Evolutionary conservation across 2,888 invertebrate species (phyloP).

Genomic region (Amiota mariae): DNA sequence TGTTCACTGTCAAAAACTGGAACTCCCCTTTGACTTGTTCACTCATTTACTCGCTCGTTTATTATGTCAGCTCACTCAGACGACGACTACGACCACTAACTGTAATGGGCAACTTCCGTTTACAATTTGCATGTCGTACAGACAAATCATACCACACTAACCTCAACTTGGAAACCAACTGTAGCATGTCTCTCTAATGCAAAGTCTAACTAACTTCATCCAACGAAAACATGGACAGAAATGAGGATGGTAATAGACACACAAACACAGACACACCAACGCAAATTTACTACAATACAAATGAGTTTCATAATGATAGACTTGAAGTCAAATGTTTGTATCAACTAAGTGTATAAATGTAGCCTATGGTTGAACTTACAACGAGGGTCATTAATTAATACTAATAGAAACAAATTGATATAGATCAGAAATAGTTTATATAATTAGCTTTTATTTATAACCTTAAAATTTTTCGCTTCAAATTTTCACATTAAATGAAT

Average conservation of each 20-base stretch:
- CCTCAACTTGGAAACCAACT: slow-evolving; percentile 14
- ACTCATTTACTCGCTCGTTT: slow-evolving; percentile 15
- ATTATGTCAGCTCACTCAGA: neutral
- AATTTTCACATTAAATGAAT: no score
- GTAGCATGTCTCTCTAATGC: slow-evolving; percentile 4
- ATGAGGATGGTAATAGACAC: neutral
- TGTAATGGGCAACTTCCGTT: slow-evolving; percentile 22
- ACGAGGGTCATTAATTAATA: no score
- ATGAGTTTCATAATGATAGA: slow-evolving; percentile 19
- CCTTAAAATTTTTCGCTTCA: no score
- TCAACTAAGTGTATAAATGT: neutral
- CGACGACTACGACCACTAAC: neutral
- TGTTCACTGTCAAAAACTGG: slow-evolving; percentile 21
- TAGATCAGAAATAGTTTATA: no score
- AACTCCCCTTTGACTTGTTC: slow-evolving; percentile 16
- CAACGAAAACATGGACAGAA: neutral
- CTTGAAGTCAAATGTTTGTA: neutral
- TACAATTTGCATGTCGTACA: slow-evolving; percentile 23
- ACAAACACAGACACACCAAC: neutral
- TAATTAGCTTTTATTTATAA: no score
- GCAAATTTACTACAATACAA: slow-evolving; percentile 8
- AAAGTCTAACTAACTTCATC: neutral
- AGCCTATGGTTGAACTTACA: neutral
- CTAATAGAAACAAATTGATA: no score
- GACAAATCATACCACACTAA: slow-evolving; percentile 1